Percentiles rank a stretch among this genome's conserved stretches.
Conservation (phyloP, 2,797 vertebrate species). For the Momotus momota region DNA sequence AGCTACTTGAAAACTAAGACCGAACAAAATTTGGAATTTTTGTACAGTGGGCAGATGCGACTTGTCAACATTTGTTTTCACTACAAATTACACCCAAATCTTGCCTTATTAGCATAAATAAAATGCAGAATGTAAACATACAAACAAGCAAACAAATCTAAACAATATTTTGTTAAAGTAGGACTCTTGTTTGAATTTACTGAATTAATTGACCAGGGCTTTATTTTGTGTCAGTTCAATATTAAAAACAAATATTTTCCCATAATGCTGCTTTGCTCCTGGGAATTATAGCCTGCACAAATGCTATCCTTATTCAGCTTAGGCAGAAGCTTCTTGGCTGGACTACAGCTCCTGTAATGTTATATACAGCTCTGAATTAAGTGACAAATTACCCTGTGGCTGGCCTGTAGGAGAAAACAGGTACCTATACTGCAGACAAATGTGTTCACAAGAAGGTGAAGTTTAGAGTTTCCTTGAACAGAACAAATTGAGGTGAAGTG, state of each 20-base stretch:
- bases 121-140: neutral
- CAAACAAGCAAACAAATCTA: neutral
- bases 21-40: slow-evolving; percentile 56
- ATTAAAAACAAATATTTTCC: slow-evolving; percentile 48
- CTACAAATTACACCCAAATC: neutral
- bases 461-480: slow-evolving; percentile 26
- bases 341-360: slow-evolving; percentile 36
- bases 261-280: slow-evolving; percentile 34
- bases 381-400: slow-evolving; percentile 41
- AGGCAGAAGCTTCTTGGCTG: slow-evolving; percentile 39
- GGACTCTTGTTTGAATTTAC: neutral
- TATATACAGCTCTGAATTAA: slow-evolving; percentile 31
- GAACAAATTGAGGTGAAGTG: neutral
- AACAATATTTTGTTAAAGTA: neutral
- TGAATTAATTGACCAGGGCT: neutral
- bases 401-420: slow-evolving; percentile 30
- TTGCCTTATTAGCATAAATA: neutral
- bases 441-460: slow-evolving; percentile 16
- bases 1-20: slow-evolving; percentile 41
- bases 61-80: slow-evolving; percentile 47
- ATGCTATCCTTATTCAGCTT: slow-evolving; percentile 3
- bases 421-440: neutral
- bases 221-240: slow-evolving; percentile 20
- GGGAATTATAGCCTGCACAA: slow-evolving; percentile 37
- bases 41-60: slow-evolving; percentile 1